These are phyloP conservation scores for Erinaceus europaeus DNA, from an alignment of 2,113 vertebrate species.

Conservation along the genomic window DNA sequence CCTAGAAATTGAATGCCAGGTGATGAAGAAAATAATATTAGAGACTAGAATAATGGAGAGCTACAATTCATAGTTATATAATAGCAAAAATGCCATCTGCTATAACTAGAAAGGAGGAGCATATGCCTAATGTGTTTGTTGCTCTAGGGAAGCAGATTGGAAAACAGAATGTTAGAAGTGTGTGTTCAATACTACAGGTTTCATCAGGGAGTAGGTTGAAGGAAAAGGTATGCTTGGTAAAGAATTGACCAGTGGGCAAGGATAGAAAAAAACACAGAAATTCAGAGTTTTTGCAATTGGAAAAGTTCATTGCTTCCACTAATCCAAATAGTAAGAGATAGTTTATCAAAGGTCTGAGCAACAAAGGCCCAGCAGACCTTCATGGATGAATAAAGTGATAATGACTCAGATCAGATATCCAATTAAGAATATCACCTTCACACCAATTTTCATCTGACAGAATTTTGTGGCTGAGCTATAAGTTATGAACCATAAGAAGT, in stretches of 20 bases:
- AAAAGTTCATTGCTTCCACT: not conserved
- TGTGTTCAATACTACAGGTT: not conserved
- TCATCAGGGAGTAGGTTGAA: not conserved
- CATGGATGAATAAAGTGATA: not conserved
- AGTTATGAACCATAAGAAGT: not conserved
- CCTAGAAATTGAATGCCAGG: not conserved
- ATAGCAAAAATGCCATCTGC: not conserved
- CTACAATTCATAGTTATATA: not conserved
- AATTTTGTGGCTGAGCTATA: not conserved
- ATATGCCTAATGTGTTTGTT: not conserved
- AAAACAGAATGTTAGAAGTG: not conserved
- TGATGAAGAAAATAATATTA: conserved; percentile 5
- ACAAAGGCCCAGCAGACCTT: not conserved
- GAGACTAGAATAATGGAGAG: not conserved
- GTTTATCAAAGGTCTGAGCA: not conserved
- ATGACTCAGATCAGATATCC: not conserved
- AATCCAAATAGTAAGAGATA: not conserved
- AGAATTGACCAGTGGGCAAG: not conserved
- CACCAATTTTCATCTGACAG: not conserved
- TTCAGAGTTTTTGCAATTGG: not conserved
- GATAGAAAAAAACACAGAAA: not conserved
- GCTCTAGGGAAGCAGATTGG: not conserved
- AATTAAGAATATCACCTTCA: not conserved
- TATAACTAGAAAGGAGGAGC: not conserved
- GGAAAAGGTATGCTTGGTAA: not conserved